Evolutionary conservation across 2,888 invertebrate genomes (phyloP).

Genomic region (Andricus quercusramuli): DNA sequence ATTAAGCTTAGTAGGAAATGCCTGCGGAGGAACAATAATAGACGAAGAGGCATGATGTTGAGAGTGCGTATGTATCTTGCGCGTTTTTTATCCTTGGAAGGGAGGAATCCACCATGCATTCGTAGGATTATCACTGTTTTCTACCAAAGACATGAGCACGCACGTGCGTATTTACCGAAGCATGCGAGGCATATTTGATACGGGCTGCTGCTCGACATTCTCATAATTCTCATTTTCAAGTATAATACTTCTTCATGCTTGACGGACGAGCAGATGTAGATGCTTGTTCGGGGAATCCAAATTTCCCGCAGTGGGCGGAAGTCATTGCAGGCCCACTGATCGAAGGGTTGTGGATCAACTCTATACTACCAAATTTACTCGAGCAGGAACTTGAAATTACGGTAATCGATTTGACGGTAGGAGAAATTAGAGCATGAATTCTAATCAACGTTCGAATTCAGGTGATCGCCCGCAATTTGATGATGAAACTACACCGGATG

Average conservation of each 20-base stretch:
- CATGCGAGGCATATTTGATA: slow-evolving; percentile 59
- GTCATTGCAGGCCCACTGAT: background rate
- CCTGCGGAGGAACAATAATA: background rate
- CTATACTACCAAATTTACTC: slow-evolving; percentile 4
- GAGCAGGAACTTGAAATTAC: slow-evolving; percentile 17
- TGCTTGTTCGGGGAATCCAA: slow-evolving; percentile 50
- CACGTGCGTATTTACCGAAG: slow-evolving; percentile 51
- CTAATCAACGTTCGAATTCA: background rate
- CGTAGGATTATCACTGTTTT: slow-evolving; percentile 21
- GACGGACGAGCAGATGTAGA: slow-evolving; percentile 58
- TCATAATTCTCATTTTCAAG: slow-evolving; percentile 62
- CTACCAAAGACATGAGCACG: slow-evolving; percentile 42
- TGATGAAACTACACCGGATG: background rate
- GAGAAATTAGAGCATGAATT: slow-evolving; percentile 7
- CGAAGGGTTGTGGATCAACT: slow-evolving; percentile 1
- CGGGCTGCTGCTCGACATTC: slow-evolving; percentile 51
- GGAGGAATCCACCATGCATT: background rate
- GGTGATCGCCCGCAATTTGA: background rate
- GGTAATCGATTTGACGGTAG: background rate
- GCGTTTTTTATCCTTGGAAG: background rate
- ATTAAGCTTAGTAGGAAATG: background rate
- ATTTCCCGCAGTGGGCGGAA: slow-evolving; percentile 15
- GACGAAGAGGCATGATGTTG: background rate
- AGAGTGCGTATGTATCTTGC: background rate
- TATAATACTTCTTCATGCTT: slow-evolving; percentile 44